Conservation (phyloP, 2,888 invertebrate genomes). For the Mesorhabditis sp. region DNA sequence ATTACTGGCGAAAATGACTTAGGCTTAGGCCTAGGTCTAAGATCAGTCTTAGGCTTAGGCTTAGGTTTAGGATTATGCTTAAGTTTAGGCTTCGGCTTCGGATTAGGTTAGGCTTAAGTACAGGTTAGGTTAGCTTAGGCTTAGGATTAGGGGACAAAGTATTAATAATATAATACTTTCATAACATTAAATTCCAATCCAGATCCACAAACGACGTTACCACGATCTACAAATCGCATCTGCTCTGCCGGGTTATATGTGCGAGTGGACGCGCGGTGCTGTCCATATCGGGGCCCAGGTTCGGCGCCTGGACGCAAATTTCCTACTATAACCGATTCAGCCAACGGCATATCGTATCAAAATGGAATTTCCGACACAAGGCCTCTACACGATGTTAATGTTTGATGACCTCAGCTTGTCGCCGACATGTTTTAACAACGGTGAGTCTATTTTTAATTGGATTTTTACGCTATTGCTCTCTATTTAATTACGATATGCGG, state of each 20-base stretch:
- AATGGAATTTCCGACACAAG: too few species aligned
- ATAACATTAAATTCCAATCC: neutral
- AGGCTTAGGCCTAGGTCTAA: too few species aligned
- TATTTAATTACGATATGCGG: neutral
- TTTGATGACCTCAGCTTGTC: neutral
- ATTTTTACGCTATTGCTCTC: neutral
- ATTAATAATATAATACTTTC: too few species aligned
- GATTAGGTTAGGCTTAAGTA: too few species aligned
- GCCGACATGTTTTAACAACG: neutral
- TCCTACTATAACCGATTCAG: too few species aligned
- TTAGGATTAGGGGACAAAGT: too few species aligned
- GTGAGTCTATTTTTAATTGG: neutral
- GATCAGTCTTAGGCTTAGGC: too few species aligned
- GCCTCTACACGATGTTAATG: neutral
- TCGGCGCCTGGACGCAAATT: neutral
- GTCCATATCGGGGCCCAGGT: neutral
- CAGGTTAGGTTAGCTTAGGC: too few species aligned
- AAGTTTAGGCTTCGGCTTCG: too few species aligned
- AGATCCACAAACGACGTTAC: neutral
- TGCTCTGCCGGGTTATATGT: neutral
- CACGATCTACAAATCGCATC: neutral
- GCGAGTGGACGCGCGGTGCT: neutral
- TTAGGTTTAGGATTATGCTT: too few species aligned
- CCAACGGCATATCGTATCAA: too few species aligned
- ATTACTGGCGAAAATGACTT: too few species aligned